phyloP scores from a whole-genome alignment of 2,888 invertebrate species.

The Caenorhabditis sulstoni region DNA sequence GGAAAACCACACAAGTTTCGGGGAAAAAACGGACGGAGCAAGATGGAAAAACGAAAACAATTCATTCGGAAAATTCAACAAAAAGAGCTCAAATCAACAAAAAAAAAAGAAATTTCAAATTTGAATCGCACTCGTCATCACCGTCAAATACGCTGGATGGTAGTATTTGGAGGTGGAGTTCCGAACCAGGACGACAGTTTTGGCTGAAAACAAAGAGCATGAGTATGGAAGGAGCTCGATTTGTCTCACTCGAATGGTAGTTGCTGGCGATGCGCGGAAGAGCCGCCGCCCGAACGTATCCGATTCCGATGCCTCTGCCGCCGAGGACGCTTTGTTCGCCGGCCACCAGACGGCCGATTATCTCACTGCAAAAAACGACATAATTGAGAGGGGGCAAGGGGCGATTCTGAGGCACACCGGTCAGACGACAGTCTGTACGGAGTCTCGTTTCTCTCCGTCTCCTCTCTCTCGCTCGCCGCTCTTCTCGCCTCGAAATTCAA shows the following conservation, averaged over 20 bases:
- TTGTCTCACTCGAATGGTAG: conserved; percentile 37
- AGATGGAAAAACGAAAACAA: not conserved
- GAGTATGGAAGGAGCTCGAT: too few species aligned
- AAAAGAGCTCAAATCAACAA: conserved; percentile 10
- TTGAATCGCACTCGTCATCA: conserved; percentile 32
- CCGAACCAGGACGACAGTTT: conserved; percentile 63
- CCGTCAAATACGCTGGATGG: conserved; percentile 66
- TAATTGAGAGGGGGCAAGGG: not conserved
- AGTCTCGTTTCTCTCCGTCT: conserved; percentile 36
- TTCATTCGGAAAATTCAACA: conserved; percentile 6
- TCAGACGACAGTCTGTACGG: conserved; percentile 58
- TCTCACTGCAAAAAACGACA: conserved; percentile 55
- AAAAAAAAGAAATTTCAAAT: conserved; percentile 41
- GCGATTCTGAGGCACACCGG: conserved; percentile 47
- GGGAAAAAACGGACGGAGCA: not conserved
- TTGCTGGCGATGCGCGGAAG: conserved; percentile 44
- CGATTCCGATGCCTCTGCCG: conserved; percentile 65
- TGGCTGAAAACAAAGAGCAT: conserved; percentile 25
- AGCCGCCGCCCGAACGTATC: conserved; percentile 61
- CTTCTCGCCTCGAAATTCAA: conserved; percentile 35
- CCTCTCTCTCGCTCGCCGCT: conserved; percentile 35
- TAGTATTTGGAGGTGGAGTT: conserved; percentile 73
- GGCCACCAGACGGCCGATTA: conserved; percentile 71
- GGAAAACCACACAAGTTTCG: not conserved
- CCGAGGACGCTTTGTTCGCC: conserved; percentile 71